phyloP scores from a whole-genome alignment of 2,113 vertebrate species.

The Eudyptes chrysolophus region DNA sequence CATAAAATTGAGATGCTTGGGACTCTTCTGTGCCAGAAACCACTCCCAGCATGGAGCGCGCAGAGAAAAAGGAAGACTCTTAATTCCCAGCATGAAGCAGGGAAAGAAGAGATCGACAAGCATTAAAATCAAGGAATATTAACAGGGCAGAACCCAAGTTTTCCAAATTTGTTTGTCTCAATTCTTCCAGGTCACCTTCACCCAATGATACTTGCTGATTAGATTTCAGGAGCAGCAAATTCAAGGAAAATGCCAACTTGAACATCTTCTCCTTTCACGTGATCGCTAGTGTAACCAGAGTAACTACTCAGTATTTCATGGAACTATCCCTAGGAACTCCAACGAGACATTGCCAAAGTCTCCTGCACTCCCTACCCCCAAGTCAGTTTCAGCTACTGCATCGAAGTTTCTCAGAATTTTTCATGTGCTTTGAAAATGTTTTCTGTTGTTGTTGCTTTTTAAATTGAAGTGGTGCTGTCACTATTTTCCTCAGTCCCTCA shows the following conservation, averaged over 20 bases:
- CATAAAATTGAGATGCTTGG: constrained; percentile 52
- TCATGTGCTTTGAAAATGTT: neutral
- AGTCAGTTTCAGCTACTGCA: neutral
- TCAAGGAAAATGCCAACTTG: neutral
- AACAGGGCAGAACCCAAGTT: neutral
- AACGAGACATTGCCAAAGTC: rapidly evolving
- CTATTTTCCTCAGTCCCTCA: neutral
- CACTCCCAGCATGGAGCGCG: neutral
- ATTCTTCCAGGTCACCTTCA: neutral
- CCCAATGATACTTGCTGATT: neutral
- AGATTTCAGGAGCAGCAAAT: neutral
- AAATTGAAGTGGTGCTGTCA: neutral
- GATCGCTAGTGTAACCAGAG: neutral
- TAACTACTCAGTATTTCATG: neutral
- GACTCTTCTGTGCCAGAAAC: constrained; percentile 23
- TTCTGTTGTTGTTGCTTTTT: neutral
- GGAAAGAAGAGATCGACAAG: neutral
- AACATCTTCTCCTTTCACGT: neutral
- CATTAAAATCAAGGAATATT: neutral
- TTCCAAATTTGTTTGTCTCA: neutral
- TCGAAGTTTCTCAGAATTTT: neutral
- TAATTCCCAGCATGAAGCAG: neutral
- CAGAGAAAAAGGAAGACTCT: neutral
- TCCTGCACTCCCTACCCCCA: neutral
- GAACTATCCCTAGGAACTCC: neutral